Evolutionary conservation across 1,140 invertebrate species (phyloP).

Genomic region (Cotesia typhae): DNA sequence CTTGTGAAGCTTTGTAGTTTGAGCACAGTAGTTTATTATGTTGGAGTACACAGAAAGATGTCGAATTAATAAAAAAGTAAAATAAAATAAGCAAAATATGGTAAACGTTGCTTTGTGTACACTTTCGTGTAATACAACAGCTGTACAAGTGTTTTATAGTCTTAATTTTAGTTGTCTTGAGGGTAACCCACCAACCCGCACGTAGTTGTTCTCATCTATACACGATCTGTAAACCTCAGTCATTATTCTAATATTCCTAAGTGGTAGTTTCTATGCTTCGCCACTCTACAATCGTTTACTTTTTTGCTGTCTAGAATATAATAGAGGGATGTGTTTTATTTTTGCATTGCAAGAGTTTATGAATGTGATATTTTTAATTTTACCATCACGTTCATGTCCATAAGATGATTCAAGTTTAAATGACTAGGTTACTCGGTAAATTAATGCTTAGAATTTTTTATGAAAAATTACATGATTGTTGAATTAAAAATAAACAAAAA

Average conservation of each 20-base stretch:
- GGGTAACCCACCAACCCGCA: constrained; percentile 3
- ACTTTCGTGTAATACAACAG: constrained; percentile 17
- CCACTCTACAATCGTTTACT: constrained; percentile 12
- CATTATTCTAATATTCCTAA: constrained; percentile 29
- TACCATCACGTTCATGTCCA: not conserved
- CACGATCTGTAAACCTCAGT: constrained; percentile 22
- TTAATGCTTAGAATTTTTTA: not conserved
- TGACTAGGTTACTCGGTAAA: not conserved
- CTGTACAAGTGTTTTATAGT: constrained; percentile 15
- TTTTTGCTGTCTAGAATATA: not conserved
- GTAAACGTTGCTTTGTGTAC: constrained; percentile 2
- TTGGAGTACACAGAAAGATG: no score
- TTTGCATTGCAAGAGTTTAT: not conserved
- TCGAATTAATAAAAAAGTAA: not conserved
- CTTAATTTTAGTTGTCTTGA: constrained; percentile 22
- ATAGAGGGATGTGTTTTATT: not conserved
- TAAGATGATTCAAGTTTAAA: not conserved
- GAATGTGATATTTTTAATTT: not conserved
- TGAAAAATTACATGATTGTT: not conserved
- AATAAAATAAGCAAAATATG: constrained; percentile 10
- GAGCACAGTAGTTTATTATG: no score
- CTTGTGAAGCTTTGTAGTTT: no score
- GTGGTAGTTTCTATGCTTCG: constrained; percentile 20
- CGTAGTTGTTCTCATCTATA: constrained; percentile 7
- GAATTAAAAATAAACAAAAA: not conserved